Conservation (phyloP, 1,140 invertebrate genomes). For the Phenacoccus solenopsis region DNA sequence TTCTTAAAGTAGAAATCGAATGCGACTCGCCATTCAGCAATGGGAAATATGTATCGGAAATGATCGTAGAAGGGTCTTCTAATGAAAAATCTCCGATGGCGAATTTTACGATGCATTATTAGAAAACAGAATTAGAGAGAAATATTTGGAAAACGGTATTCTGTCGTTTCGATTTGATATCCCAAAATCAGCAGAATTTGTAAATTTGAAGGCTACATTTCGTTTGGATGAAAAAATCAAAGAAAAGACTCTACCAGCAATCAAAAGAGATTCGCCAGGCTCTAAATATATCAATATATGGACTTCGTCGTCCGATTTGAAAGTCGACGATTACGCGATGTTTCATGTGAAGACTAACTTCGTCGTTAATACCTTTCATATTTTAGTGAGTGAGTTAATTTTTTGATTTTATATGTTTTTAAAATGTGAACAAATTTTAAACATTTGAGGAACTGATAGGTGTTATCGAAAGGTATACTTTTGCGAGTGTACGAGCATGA, state of each 20-base stretch:
- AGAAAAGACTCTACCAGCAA: constrained; percentile 30
- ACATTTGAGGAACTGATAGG: no score
- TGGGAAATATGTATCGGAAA: constrained; percentile 20
- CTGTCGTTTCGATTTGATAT: constrained; percentile 31
- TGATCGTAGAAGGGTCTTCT: constrained; percentile 17
- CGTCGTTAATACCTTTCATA: constrained; percentile 34
- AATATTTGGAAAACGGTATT: constrained; percentile 29
- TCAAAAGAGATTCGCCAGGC: constrained; percentile 29
- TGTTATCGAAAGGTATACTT: constrained; percentile 38
- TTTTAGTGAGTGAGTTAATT: constrained; percentile 34
- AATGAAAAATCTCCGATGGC: neutral
- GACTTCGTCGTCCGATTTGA: constrained; percentile 31
- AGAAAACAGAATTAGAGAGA: constrained; percentile 21
- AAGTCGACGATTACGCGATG: constrained; percentile 36
- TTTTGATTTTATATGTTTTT: no score
- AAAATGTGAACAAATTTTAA: no score
- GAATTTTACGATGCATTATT: constrained; percentile 21
- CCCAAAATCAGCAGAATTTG: constrained; percentile 26
- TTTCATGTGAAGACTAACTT: constrained; percentile 39
- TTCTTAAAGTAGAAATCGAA: constrained; percentile 27
- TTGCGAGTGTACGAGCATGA: constrained; percentile 32
- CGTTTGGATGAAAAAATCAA: constrained; percentile 23
- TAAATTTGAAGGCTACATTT: constrained; percentile 29
- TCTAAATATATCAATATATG: constrained; percentile 33
- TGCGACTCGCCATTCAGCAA: constrained; percentile 23